Evolutionary conservation across 2,888 invertebrate genomes (phyloP).

Genomic region (Xiphydria camelus): DNA sequence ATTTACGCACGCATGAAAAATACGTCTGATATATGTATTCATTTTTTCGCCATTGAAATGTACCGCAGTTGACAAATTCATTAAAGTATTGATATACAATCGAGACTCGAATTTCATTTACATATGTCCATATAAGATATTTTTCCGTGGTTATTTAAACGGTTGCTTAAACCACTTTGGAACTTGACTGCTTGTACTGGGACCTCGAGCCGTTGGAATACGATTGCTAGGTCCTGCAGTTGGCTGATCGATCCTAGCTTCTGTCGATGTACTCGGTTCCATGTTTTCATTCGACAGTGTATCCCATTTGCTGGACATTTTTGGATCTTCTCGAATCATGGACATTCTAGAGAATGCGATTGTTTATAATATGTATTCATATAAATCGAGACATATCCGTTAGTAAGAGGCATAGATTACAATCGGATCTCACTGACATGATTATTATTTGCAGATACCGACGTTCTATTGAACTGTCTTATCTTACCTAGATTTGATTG

Average conservation of each 20-base stretch:
- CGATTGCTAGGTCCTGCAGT: slow-evolving; percentile 17
- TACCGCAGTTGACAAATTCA: not conserved
- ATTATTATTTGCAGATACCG: not conserved
- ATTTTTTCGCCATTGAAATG: slow-evolving; percentile 2
- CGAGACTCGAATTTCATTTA: too few relatives aligned
- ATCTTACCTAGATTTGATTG: slow-evolving; percentile 68
- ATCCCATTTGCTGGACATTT: slow-evolving; percentile 6
- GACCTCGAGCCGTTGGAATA: not conserved
- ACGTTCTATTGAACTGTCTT: not conserved
- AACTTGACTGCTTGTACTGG: slow-evolving; percentile 23
- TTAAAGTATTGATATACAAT: too few relatives aligned
- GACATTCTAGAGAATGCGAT: slow-evolving; percentile 25
- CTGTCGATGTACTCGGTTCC: slow-evolving; percentile 16
- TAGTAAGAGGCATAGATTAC: not conserved
- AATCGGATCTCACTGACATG: not conserved
- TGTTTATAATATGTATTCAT: not conserved
- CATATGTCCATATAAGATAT: too few relatives aligned
- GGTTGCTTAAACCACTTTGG: slow-evolving; percentile 41
- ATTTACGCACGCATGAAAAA: too few relatives aligned
- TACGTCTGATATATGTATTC: too few relatives aligned
- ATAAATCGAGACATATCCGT: not conserved
- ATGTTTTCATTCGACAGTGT: slow-evolving; percentile 7
- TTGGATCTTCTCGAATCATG: slow-evolving; percentile 22
- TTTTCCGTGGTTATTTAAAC: slow-evolving; percentile 33
- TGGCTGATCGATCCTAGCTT: slow-evolving; percentile 12